Conservation (phyloP, 2,113 vertebrate species). For the Centropristis striata region DNA sequence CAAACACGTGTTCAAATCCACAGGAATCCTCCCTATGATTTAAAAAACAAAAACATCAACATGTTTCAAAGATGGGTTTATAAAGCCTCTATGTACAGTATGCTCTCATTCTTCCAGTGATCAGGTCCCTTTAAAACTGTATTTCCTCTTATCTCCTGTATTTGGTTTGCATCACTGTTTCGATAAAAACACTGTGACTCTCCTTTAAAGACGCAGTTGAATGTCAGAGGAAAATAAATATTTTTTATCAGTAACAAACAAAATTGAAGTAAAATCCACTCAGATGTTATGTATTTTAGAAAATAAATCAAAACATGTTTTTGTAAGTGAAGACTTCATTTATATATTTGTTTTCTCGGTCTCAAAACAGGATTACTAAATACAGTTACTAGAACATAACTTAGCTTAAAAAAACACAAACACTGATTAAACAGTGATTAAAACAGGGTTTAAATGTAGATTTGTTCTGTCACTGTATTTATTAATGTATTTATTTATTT, state of each 20-base stretch:
- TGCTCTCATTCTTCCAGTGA: background rate
- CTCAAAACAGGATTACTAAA: too few relatives aligned
- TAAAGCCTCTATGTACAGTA: background rate
- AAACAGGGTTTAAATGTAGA: background rate
- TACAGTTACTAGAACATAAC: too few relatives aligned
- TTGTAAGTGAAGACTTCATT: too few relatives aligned
- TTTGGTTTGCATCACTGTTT: background rate
- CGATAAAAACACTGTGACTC: background rate
- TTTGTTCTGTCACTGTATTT: background rate
- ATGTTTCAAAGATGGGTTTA: background rate
- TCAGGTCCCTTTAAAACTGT: background rate
- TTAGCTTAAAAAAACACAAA: too few relatives aligned
- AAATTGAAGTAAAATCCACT: background rate
- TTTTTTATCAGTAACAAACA: background rate
- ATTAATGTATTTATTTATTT: background rate
- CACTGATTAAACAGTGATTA: too few relatives aligned
- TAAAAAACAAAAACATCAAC: conserved; percentile 34
- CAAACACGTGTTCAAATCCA: conserved; percentile 93
- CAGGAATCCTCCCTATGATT: conserved; percentile 87
- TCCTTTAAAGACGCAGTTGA: background rate
- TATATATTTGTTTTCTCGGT: too few relatives aligned
- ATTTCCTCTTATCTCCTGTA: conserved; percentile 6
- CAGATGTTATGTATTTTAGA: too few relatives aligned
- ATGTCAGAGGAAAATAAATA: background rate
- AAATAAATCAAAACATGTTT: too few relatives aligned